These are phyloP conservation scores for Syrmaticus mikado DNA, from an alignment of 2,113 vertebrate genomes.

Conservation along the genomic window DNA sequence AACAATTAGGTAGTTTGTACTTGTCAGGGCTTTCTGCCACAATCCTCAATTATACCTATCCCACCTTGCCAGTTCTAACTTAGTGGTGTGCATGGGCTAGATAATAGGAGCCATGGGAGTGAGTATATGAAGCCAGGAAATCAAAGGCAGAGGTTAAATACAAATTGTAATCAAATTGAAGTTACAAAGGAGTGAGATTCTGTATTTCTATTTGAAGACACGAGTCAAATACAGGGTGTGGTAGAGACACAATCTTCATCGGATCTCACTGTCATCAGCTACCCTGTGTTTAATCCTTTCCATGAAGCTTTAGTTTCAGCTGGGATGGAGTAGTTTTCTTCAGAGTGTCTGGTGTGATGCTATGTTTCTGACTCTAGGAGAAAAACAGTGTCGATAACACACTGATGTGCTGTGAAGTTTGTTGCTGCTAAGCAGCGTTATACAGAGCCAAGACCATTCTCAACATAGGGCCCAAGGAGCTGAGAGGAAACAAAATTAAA, in stretches of 20 bases:
- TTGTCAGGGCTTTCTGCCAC: neutral
- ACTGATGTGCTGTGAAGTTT: too few species aligned
- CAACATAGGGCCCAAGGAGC: too few species aligned
- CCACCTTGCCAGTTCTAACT: neutral
- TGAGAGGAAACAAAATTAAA: too few species aligned
- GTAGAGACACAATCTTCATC: slow-evolving; percentile 22
- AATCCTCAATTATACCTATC: neutral
- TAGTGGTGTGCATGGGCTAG: neutral
- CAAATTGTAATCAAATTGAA: slow-evolving; percentile 53
- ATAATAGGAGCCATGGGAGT: slow-evolving; percentile 22
- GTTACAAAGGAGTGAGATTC: slow-evolving; percentile 9
- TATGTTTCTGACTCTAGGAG: too few species aligned
- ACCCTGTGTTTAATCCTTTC: slow-evolving; percentile 39
- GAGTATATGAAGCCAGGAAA: slow-evolving; percentile 29
- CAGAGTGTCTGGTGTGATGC: too few species aligned
- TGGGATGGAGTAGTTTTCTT: too few species aligned
- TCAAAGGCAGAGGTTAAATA: slow-evolving; percentile 58
- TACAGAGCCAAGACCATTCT: too few species aligned
- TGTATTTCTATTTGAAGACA: slow-evolving; percentile 47
- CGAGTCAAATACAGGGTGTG: neutral
- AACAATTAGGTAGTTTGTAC: neutral
- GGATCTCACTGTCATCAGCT: slow-evolving; percentile 28
- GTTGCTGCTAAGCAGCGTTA: too few species aligned
- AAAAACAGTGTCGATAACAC: too few species aligned
- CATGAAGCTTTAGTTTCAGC: neutral